Conservation (phyloP, 2,888 invertebrate species). For the Panorpa germanica region DNA sequence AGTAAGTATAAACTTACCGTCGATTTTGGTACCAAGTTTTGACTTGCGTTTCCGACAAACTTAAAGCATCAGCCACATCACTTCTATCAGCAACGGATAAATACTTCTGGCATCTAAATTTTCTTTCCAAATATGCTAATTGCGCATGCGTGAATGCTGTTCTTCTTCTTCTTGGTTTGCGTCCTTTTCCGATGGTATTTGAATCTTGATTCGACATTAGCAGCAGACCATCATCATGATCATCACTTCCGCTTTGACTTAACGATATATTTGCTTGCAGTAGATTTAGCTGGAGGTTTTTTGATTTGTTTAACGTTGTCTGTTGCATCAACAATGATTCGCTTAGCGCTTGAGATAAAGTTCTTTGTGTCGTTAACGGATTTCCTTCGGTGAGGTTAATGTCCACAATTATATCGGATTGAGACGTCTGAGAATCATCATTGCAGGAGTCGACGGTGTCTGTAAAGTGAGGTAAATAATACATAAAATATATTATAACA, state of each 20-base stretch:
- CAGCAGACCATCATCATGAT: background rate
- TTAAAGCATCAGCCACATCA: slow-evolving; percentile 79
- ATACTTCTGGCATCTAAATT: slow-evolving; percentile 88
- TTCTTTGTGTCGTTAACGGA: no score
- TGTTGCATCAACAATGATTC: no score
- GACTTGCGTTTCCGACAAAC: slow-evolving; percentile 82
- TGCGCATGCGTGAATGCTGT: slow-evolving; percentile 92
- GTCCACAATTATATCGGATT: no score
- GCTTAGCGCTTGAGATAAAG: background rate
- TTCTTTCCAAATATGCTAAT: slow-evolving; percentile 75
- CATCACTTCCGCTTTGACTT: background rate
- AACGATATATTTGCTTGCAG: background rate
- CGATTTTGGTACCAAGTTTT: slow-evolving; percentile 68
- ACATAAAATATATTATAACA: no score
- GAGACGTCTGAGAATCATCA: no score
- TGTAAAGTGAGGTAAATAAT: no score
- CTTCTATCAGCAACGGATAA: slow-evolving; percentile 83
- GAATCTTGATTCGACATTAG: slow-evolving; percentile 14
- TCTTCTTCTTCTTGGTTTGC: slow-evolving; percentile 66
- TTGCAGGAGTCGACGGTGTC: no score
- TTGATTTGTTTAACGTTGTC: slow-evolving; percentile 11
- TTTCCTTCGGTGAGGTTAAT: no score
- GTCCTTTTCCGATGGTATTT: slow-evolving; percentile 30
- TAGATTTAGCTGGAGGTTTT: slow-evolving; percentile 8
- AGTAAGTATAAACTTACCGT: slow-evolving; percentile 16